Evolutionary conservation across 2,888 invertebrate species (phyloP), one percentile per base, ranked within the genome.

Genomic region (Xylocampa areola): DNA sequence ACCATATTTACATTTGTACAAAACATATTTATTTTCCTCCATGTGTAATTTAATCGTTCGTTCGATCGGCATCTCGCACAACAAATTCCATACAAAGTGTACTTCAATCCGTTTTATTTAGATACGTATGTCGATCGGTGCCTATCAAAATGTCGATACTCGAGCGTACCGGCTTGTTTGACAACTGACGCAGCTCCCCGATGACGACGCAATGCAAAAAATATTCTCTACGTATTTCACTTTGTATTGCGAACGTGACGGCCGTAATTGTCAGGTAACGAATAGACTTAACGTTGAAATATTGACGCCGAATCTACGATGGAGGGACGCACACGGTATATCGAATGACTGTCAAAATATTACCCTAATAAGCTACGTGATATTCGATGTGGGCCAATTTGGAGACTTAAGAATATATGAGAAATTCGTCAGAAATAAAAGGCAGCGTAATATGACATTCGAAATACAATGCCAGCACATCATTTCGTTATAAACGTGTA

Each of bases 181-280:
- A 73, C 67, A 73, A 63, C 58, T 69, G 73, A 65, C 66, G 53
- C 36, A 47, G 32, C 25, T 76, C 65, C 65, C 69, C 30, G 36
- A 61, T 64, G 69, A 65, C 54, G 54, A 67, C 55, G 55, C 49
- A 58, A 27, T 44, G 50, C 54, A 61, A 64, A 74, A 75, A 64
- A 59, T 5, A 25, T 25, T 50, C 53, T 60, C 25, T 44, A 51
- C 60, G 50, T 43, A 68, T 72, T 68, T 61, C 72, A 65, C 67
- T 67, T 65, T 69, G 45, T 73, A 57, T 61, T 52, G 35, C 48
- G 57, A 48, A 45, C 51, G 60, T 62, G 67, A 69, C 71, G 43
- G 23, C 48, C 52, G 77, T 76, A 76, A 76, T 76, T 76, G 76
- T 73, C 74, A 73, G 74, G 59, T 73, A 69, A 76, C 77, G 69